phyloP scores from a whole-genome alignment of 2,888 invertebrate species.

The Minunthozetes semirufus region DNA sequence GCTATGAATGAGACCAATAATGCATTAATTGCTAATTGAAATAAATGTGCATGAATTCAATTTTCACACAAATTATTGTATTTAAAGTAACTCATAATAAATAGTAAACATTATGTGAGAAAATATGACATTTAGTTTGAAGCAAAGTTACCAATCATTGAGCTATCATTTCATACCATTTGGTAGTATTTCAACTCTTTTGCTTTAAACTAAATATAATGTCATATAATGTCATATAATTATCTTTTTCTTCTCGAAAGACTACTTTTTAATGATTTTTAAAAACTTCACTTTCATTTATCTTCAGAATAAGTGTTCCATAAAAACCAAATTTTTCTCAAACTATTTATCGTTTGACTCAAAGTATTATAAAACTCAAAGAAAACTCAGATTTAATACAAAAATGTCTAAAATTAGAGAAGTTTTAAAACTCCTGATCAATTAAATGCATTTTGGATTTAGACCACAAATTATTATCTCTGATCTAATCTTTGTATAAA shows the following conservation, averaged over 20 bases:
- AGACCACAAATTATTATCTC: no score
- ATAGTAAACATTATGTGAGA: not conserved
- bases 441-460: no score
- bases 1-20: conserved; percentile 6
- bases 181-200: not conserved
- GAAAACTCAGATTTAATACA: no score
- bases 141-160: not conserved
- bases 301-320: not conserved
- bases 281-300: not conserved
- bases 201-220: not conserved
- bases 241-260: not conserved
- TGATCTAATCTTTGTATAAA: no score
- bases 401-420: no score
- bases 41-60: conserved; percentile 10
- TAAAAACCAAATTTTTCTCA: not conserved
- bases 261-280: not conserved
- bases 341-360: no score
- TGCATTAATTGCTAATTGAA: conserved; percentile 21
- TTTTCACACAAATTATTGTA: conserved; percentile 3
- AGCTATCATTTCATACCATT: not conserved
- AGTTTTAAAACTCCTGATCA: no score
- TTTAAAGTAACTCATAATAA: conserved; percentile 25
- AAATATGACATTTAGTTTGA: no score
- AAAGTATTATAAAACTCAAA: no score
- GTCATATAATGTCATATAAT: not conserved